Evolutionary conservation across 2,888 invertebrate genomes (phyloP).

Genomic region (Diachrysia chrysitis): DNA sequence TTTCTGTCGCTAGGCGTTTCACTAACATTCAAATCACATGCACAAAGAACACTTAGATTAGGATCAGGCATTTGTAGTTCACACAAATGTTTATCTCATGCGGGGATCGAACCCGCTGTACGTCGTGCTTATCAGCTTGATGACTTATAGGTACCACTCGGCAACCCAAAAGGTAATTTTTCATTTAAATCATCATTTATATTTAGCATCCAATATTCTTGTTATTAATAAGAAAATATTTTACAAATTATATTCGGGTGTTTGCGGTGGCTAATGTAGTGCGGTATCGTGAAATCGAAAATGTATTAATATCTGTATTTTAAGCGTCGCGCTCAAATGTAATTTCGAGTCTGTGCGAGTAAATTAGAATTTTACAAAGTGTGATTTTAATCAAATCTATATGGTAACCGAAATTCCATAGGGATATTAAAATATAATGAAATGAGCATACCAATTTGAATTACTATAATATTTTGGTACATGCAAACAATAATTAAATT

Average conservation of each 20-base stretch:
- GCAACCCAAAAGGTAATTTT: too few relatives aligned
- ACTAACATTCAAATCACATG: too few relatives aligned
- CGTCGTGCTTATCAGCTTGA: too few relatives aligned
- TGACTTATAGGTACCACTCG: too few relatives aligned
- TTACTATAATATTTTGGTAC: too few relatives aligned
- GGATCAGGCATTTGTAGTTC: too few relatives aligned
- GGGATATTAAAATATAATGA: neutral
- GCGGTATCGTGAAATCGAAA: neutral
- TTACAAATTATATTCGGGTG: neutral
- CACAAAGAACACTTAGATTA: too few relatives aligned
- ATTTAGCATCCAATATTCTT: too few relatives aligned
- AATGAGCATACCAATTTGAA: neutral
- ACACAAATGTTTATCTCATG: too few relatives aligned
- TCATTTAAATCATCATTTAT: too few relatives aligned
- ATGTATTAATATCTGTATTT: slow-evolving; percentile 1
- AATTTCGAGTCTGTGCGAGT: slow-evolving; percentile 2
- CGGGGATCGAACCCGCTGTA: too few relatives aligned
- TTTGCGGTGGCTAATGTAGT: neutral
- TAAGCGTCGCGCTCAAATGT: neutral
- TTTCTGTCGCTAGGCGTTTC: too few relatives aligned
- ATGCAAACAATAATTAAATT: neutral
- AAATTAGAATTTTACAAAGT: neutral
- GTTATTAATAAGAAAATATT: neutral
- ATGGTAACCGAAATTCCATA: neutral
- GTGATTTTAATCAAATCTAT: slow-evolving; percentile 2